These are phyloP conservation scores for Nasonia longicornis DNA, from an alignment of 1,140 invertebrate species.

Conservation along the genomic window DNA sequence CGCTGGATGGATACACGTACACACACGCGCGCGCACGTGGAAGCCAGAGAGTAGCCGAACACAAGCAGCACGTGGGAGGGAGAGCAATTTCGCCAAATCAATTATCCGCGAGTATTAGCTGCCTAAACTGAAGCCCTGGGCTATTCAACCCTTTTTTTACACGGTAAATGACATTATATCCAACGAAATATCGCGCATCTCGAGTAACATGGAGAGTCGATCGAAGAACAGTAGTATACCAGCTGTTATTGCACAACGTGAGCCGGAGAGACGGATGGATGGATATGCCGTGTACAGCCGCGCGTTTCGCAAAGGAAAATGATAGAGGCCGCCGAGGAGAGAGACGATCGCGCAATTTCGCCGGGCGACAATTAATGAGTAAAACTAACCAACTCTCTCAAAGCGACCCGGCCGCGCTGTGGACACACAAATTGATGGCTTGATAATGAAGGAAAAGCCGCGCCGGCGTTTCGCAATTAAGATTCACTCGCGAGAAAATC, in stretches of 20 bases:
- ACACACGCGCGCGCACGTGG: background rate
- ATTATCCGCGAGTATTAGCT: conserved; percentile 19
- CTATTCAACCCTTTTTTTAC: background rate
- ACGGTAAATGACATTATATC: no score
- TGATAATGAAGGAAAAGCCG: conserved; percentile 29
- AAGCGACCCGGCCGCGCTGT: background rate
- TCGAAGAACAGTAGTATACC: no score
- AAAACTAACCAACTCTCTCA: no score
- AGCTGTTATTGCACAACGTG: no score
- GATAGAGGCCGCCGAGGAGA: background rate
- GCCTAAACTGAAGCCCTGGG: background rate
- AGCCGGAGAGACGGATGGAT: no score
- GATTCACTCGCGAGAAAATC: background rate
- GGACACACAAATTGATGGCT: conserved; percentile 25
- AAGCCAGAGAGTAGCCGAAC: background rate
- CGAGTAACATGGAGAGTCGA: no score
- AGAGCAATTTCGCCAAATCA: conserved; percentile 31
- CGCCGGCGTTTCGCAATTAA: conserved; percentile 21
- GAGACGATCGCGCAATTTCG: conserved; percentile 5
- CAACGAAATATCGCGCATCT: no score
- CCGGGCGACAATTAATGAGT: conserved; percentile 35
- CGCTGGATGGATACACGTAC: background rate
- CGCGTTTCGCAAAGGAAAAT: conserved; percentile 34
- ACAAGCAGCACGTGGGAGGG: background rate
- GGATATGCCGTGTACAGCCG: background rate